Evolutionary conservation across 2,888 invertebrate genomes (phyloP), one percentile per base, ranked within the genome.

Genomic region (Orthosia incerta): DNA sequence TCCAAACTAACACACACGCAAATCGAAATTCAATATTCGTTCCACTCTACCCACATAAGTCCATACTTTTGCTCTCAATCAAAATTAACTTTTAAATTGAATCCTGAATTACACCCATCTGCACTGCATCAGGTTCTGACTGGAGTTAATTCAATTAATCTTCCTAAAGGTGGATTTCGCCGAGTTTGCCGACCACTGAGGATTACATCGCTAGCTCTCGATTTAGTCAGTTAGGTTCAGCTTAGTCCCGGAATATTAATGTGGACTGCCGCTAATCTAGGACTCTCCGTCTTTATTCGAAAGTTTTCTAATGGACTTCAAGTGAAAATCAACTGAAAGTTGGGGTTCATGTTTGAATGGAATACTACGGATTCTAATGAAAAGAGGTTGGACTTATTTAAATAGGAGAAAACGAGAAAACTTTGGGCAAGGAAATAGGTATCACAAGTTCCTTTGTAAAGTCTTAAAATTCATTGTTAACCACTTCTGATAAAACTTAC

Each of bases 61-160:
- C 66, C n/a, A 39, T 48, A 48, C 9, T 57, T 51, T 45, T 31
- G 62, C n/a, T 70, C n/a, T 80, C 45, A 63, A 45, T 59, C 48
- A 59, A 61, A 70, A 55, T 45, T 63, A 61, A 76, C 71, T 76
- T 75, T 69, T 74, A 45, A 79, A 65, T 76, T 77, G 39, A 81
- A 72, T 82, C 55, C 45, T 59, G 79, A 80, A 83, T 81, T 74
- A 79, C 74, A 79, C 69, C 63, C 74, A 78, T 84, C 83, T 75
- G 76, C 76, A 78, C 51, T 83, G 69, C 75, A 81, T 83, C 65
- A 68, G 79, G 78, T 67, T 80, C 66, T 71, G 77, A 82, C 76
- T 84, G 65, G 57, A 70, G 76, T 82, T 88, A 86, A 90, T 90
- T 88, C 79, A 87, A 90, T 90, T 89, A 88, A 88, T 88, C 77